Evolutionary conservation across 2,113 vertebrate genomes (phyloP).

Genomic region (Rhinogobius similis): DNA sequence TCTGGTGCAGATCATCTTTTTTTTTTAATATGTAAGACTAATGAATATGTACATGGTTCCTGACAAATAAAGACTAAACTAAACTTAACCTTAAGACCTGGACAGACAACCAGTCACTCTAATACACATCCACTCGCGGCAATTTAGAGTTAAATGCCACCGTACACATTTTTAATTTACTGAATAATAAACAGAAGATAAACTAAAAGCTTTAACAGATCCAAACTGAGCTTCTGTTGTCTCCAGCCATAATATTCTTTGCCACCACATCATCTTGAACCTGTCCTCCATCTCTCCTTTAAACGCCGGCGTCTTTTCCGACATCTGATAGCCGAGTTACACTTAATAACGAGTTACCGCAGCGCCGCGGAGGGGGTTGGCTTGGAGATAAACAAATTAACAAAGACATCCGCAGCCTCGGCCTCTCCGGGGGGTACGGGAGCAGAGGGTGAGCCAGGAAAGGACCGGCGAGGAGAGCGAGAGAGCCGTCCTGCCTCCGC

Average conservation of each 20-base stretch:
- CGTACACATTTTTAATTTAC: too few species aligned
- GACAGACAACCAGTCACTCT: too few species aligned
- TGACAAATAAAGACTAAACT: too few species aligned
- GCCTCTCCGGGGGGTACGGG: constrained; percentile 60
- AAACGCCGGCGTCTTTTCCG: constrained; percentile 57
- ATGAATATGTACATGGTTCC: too few species aligned
- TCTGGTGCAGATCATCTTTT: too few species aligned
- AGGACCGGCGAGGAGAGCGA: constrained; percentile 54
- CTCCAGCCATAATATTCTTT: constrained; percentile 52
- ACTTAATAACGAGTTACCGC: constrained; percentile 71
- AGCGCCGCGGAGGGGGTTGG: constrained; percentile 58
- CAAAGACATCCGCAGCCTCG: constrained; percentile 68
- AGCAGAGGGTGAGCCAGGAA: constrained; percentile 50
- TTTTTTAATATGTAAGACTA: too few species aligned
- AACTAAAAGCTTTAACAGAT: constrained; percentile 22
- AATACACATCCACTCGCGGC: too few species aligned
- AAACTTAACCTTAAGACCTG: too few species aligned
- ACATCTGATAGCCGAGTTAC: constrained; percentile 73
- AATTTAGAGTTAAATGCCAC: too few species aligned
- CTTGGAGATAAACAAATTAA: constrained; percentile 76
- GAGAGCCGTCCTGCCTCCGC: constrained; percentile 48
- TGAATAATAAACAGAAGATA: too few species aligned
- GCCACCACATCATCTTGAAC: constrained; percentile 71
- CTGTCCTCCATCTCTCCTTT: constrained; percentile 75
- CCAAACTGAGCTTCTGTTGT: constrained; percentile 54